Evolutionary conservation across 2,113 vertebrate species (phyloP).

Genomic region (Percopsis transmontana): DNA sequence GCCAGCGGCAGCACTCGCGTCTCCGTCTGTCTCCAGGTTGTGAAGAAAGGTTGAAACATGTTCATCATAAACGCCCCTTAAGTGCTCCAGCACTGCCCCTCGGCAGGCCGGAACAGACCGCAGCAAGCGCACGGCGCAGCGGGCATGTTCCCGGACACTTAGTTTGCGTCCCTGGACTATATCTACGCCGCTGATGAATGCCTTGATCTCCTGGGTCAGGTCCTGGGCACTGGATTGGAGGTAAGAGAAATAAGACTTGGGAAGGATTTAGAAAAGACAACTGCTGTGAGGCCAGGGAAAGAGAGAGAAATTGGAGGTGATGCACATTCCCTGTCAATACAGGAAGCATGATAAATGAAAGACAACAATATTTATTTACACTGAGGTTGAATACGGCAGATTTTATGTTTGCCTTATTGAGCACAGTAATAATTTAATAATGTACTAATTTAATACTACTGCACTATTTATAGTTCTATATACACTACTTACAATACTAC

Average conservation of each 20-base stretch:
- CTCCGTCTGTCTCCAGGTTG: slow-evolving; percentile 74
- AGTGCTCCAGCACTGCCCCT: slow-evolving; percentile 88
- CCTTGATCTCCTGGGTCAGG: slow-evolving; percentile 89
- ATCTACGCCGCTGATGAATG: slow-evolving; percentile 88
- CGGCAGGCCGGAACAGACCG: slow-evolving; percentile 88
- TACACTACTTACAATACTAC: too few relatives aligned
- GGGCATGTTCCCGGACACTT: slow-evolving; percentile 85
- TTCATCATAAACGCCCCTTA: slow-evolving; percentile 89
- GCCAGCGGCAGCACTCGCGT: slow-evolving; percentile 52
- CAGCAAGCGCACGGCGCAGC: slow-evolving; percentile 87
- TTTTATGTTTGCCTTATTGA: too few relatives aligned
- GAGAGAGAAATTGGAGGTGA: too few relatives aligned
- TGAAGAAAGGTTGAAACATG: slow-evolving; percentile 85
- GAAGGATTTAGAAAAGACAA: background rate
- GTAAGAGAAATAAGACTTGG: background rate
- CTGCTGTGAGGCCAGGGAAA: too few relatives aligned
- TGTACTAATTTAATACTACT: too few relatives aligned
- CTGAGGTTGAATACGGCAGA: too few relatives aligned
- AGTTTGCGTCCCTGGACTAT: slow-evolving; percentile 86
- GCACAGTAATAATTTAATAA: too few relatives aligned
- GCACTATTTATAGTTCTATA: too few relatives aligned
- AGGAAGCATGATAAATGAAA: too few relatives aligned
- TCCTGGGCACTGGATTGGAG: slow-evolving; percentile 81
- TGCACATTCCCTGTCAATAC: too few relatives aligned
- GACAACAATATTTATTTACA: too few relatives aligned